Conservation (phyloP, 1,140 invertebrate genomes). For the Bombus confusus region DNA sequence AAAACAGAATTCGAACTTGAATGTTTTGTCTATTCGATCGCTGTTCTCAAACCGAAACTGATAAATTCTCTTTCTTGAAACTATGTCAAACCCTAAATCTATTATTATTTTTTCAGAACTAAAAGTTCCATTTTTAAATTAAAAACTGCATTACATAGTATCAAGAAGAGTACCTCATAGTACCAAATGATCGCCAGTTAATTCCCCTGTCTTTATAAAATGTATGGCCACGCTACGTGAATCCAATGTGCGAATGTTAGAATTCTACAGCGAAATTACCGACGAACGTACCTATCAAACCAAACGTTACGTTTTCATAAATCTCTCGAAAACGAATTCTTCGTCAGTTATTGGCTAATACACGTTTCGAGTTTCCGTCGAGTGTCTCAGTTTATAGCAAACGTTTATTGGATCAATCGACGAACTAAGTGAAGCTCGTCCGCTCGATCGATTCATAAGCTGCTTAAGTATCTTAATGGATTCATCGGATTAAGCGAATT, state of each 20-base stretch:
- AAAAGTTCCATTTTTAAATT: too few relatives aligned
- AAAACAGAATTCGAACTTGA: not conserved
- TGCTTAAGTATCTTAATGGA: not conserved
- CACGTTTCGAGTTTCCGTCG: not conserved
- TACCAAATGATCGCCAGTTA: too few relatives aligned
- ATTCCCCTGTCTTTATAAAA: too few relatives aligned
- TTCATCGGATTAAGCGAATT: conserved; percentile 5
- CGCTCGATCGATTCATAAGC: not conserved
- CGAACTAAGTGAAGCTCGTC: not conserved
- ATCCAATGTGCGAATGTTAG: too few relatives aligned
- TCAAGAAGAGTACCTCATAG: too few relatives aligned
- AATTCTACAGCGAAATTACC: too few relatives aligned
- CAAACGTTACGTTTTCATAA: too few relatives aligned
- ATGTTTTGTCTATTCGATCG: not conserved
- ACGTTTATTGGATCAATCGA: not conserved
- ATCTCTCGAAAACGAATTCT: too few relatives aligned
- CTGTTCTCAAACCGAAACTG: not conserved
- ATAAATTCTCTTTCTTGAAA: not conserved
- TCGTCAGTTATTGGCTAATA: not conserved
- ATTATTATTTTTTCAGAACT: too few relatives aligned
- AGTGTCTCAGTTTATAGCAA: not conserved
- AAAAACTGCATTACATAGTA: too few relatives aligned
- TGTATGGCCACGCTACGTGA: too few relatives aligned
- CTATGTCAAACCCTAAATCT: not conserved
- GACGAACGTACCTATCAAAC: too few relatives aligned